Percentiles rank a stretch among this genome's conserved stretches.
Conservation (phyloP, 1,140 invertebrate species). For the Reticulitermes speratus region DNA sequence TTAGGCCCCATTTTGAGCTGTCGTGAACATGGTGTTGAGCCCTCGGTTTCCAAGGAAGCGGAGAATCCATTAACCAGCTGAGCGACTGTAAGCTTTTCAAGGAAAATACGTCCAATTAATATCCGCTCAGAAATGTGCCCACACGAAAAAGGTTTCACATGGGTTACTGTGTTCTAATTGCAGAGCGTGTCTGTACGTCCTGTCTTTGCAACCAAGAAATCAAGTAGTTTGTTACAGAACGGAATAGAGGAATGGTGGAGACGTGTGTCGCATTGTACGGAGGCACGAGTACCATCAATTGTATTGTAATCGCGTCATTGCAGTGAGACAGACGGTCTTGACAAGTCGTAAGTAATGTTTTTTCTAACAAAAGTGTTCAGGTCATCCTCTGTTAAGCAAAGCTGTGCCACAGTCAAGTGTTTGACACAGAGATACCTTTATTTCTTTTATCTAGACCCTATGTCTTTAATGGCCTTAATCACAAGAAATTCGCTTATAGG, state of each 20-base stretch:
- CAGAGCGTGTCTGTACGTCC: neutral
- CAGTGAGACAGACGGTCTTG: neutral
- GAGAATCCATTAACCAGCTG: no score
- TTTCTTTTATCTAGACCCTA: no score
- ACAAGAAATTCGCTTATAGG: no score
- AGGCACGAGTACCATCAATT: neutral
- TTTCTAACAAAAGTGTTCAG: neutral
- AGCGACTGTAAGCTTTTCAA: no score
- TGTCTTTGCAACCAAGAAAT: neutral
- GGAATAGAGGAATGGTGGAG: neutral
- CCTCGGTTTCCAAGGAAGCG: no score
- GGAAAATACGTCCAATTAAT: no score
- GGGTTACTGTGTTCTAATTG: neutral
- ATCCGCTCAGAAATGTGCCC: no score
- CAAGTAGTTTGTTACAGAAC: neutral
- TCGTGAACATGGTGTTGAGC: no score
- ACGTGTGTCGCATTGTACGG: neutral
- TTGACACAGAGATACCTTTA: no score
- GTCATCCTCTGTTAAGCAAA: neutral
- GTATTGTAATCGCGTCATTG: neutral
- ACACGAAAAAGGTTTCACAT: neutral
- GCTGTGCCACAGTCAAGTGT: neutral
- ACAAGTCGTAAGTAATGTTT: neutral
- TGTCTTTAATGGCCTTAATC: no score
- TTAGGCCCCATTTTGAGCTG: no score